Conservation (phyloP, 2,113 vertebrate species). For the Oreochromis niloticus region DNA sequence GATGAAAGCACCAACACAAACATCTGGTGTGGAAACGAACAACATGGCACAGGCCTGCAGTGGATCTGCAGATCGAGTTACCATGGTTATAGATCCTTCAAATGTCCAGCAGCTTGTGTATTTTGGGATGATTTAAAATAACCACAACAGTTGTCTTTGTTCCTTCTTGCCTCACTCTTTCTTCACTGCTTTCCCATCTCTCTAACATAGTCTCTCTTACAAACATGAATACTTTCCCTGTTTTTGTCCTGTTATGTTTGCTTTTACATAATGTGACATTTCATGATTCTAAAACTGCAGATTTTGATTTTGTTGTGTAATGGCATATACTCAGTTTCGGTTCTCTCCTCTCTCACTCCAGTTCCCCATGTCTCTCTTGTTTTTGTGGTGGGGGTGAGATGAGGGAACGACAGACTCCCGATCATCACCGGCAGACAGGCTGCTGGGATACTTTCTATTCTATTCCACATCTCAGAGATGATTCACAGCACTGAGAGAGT, state of each 20-base stretch:
- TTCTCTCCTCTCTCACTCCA: not conserved
- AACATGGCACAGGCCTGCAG: not conserved
- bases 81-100: constrained; percentile 23
- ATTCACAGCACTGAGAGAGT: not conserved
- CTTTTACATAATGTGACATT: not conserved
- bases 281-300: not conserved
- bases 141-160: not conserved
- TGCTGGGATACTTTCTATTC: constrained; percentile 17
- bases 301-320: not conserved
- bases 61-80: constrained; percentile 1
- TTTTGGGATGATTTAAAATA: constrained; percentile 23
- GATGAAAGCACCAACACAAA: not conserved
- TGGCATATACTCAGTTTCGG: not conserved
- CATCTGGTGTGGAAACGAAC: constrained; percentile 1
- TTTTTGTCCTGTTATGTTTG: not conserved
- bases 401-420: not conserved
- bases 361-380: not conserved
- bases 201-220: not conserved
- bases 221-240: not conserved
- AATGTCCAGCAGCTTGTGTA: not conserved
- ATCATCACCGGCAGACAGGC: not conserved
- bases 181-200: not conserved
- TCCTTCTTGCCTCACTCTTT: not conserved
- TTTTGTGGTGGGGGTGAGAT: not conserved
- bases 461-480: not conserved